Evolutionary conservation across 2,888 invertebrate species (phyloP).

Genomic region (Plemyria rubiginata): DNA sequence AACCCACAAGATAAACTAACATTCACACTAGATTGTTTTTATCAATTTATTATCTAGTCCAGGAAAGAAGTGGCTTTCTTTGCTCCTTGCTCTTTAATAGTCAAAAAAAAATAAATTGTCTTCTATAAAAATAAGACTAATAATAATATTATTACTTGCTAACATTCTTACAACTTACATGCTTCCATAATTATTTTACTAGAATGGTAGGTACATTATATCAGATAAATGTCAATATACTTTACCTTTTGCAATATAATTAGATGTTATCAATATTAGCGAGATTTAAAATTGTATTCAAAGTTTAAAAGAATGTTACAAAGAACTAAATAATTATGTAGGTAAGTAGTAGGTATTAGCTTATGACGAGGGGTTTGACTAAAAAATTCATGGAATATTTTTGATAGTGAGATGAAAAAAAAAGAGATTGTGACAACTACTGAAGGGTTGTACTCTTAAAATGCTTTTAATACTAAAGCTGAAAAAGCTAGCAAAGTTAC

Average conservation of each 20-base stretch:
- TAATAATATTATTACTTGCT: neutral
- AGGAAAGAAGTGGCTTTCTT: conserved; percentile 4
- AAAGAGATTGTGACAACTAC: neutral
- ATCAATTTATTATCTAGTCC: neutral
- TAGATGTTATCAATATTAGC: conserved; percentile 37
- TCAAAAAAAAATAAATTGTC: conserved; percentile 11
- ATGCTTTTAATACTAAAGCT: neutral
- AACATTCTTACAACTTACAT: neutral
- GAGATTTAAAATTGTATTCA: conserved; percentile 34
- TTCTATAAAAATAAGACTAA: conserved; percentile 10
- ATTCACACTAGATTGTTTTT: neutral
- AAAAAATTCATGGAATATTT: conserved; percentile 30
- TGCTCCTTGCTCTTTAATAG: conserved; percentile 11
- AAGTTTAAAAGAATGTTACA: conserved; percentile 6
- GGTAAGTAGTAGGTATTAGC: conserved; percentile 31
- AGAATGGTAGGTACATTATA: conserved; percentile 5
- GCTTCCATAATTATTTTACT: conserved; percentile 21
- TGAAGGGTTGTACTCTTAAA: neutral
- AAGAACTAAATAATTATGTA: conserved; percentile 18
- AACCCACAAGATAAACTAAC: too few species aligned
- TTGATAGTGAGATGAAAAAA: conserved; percentile 28
- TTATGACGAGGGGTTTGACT: conserved; percentile 5
- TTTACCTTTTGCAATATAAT: conserved; percentile 32
- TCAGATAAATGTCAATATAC: conserved; percentile 35
- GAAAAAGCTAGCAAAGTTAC: too few species aligned